A percentile compares a stretch with the other conserved stretches of the same genome.
phyloP scores from a whole-genome alignment of 1,140 invertebrate genomes.

The Phymastichus coffea region DNA sequence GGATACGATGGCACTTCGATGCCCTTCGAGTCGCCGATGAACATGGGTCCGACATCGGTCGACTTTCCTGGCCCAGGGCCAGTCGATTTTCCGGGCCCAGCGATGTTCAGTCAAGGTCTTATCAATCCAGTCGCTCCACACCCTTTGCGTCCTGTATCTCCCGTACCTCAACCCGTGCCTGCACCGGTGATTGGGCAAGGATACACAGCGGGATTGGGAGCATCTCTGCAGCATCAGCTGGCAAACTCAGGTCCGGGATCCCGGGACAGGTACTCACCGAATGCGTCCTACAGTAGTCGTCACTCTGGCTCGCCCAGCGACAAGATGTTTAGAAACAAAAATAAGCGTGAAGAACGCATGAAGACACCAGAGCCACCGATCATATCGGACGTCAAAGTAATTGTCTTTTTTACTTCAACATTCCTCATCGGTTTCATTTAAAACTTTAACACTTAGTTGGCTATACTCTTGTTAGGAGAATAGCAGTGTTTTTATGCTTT shows the following conservation, averaged over 20 bases:
- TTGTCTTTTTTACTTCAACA: conserved; percentile 27
- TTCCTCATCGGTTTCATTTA: too few relatives aligned
- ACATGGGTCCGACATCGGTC: conserved; percentile 19
- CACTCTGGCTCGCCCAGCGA: not conserved
- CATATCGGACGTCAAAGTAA: conserved; percentile 55
- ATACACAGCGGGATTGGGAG: not conserved
- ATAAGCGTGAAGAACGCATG: conserved; percentile 41
- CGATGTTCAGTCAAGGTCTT: conserved; percentile 42
- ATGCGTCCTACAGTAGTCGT: not conserved
- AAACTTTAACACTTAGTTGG: too few relatives aligned
- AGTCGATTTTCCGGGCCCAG: conserved; percentile 40
- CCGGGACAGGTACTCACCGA: conserved; percentile 16
- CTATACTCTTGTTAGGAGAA: too few relatives aligned
- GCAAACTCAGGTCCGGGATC: not conserved
- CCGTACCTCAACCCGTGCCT: conserved; percentile 49
- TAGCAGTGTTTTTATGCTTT: not conserved
- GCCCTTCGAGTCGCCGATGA: conserved; percentile 32
- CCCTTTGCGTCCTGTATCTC: not conserved
- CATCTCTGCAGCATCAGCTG: not conserved
- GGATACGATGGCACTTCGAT: conserved; percentile 14
- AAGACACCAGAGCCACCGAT: conserved; percentile 54
- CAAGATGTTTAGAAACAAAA: conserved; percentile 1
- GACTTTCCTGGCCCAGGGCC: too few relatives aligned
- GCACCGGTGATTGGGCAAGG: conserved; percentile 25
- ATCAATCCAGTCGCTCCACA: conserved; percentile 16